A percentile compares a stretch with the other conserved stretches of the same genome.
Conservation (phyloP, 2,888 invertebrate genomes). For the Drosophila barbarae region DNA sequence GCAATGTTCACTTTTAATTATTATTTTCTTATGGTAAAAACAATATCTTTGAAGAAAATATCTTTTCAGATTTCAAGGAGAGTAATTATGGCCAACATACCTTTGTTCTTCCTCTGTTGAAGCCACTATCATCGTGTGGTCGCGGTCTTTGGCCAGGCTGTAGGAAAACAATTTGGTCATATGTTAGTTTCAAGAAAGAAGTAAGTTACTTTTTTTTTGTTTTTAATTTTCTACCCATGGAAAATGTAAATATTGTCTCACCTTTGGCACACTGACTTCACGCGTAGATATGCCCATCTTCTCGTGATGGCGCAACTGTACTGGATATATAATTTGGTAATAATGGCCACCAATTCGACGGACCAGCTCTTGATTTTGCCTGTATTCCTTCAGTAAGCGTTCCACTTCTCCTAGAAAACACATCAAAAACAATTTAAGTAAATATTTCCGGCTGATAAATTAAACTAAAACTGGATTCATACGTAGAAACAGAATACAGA, state of each 20-base stretch:
- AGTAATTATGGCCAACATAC: slow-evolving; percentile 48
- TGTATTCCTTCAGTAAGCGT: slow-evolving; percentile 92
- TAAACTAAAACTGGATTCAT: background rate
- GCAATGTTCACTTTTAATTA: background rate
- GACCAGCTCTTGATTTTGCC: slow-evolving; percentile 95
- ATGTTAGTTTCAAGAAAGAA: no score
- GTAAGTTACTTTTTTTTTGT: no score
- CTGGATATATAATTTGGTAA: slow-evolving; percentile 97
- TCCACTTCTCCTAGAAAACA: slow-evolving; percentile 87
- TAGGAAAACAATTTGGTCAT: slow-evolving; percentile 59
- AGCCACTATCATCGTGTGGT: slow-evolving; percentile 78
- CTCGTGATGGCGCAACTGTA: slow-evolving; percentile 95
- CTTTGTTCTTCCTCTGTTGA: slow-evolving; percentile 78
- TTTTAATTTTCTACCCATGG: no score
- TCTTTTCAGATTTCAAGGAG: background rate
- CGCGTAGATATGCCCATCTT: slow-evolving; percentile 97
- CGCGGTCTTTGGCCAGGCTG: slow-evolving; percentile 78
- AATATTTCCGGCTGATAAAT: background rate
- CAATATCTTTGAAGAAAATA: background rate
- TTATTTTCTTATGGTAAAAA: background rate
- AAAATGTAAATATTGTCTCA: slow-evolving; percentile 82
- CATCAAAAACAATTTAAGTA: slow-evolving; percentile 7
- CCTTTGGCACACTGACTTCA: slow-evolving; percentile 93
- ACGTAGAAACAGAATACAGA: no score
- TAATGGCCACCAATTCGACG: slow-evolving; percentile 94